These are phyloP conservation scores for Condylura cristata DNA, from an alignment of 2,113 vertebrate genomes.

Conservation along the genomic window DNA sequence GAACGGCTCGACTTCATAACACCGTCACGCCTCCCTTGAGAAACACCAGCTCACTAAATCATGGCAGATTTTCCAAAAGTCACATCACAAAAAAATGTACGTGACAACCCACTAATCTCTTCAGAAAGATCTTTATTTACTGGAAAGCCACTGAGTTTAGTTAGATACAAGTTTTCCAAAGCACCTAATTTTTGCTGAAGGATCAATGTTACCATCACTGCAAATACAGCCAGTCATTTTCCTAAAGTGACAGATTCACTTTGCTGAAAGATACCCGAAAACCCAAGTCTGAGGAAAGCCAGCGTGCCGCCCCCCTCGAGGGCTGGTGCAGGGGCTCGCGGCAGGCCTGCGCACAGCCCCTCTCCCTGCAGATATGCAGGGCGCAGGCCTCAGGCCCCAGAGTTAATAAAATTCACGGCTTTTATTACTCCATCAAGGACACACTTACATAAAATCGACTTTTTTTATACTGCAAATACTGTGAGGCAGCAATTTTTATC, in stretches of 20 bases:
- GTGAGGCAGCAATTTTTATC: not conserved
- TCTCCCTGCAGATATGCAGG: no score
- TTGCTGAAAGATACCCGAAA: not conserved
- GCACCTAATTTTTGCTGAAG: slow-evolving; percentile 12
- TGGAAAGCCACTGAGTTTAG: not conserved
- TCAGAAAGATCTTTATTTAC: slow-evolving; percentile 3
- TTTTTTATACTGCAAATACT: not conserved
- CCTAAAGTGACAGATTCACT: not conserved
- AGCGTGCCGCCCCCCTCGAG: not conserved
- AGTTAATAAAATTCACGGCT: not conserved
- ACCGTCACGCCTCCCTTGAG: not conserved
- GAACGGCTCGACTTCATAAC: not conserved
- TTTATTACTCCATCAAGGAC: not conserved
- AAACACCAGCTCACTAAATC: not conserved
- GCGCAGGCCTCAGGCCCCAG: not conserved
- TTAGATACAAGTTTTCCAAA: slow-evolving; percentile 9
- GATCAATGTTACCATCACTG: not conserved
- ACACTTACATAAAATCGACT: not conserved
- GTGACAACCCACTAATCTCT: slow-evolving; percentile 34
- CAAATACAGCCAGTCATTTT: slow-evolving; percentile 27
- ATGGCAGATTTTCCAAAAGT: not conserved
- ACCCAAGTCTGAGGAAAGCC: not conserved
- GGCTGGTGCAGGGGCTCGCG: no score
- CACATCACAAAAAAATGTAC: not conserved
- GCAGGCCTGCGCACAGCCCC: no score